Conservation (phyloP, 1,140 invertebrate species). For the Drosophila novamexicana region DNA sequence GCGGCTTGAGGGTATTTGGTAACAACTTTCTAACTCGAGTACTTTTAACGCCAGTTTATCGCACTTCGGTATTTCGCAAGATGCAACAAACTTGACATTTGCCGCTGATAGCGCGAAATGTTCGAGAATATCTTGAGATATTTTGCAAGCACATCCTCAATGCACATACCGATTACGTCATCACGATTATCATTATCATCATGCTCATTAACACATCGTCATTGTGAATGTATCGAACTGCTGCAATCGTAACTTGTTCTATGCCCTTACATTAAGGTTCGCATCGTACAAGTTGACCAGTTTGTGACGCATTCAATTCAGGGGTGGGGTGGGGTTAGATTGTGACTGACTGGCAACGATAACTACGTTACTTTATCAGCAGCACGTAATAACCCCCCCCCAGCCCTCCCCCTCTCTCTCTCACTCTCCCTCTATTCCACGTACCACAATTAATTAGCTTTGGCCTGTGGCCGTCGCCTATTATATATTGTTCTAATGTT, state of each 20-base stretch:
- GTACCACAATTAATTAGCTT: constrained; percentile 1
- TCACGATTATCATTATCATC: constrained; percentile 24
- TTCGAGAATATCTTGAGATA: constrained; percentile 51
- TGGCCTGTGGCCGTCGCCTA: not conserved
- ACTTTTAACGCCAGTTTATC: not conserved
- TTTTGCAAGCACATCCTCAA: constrained; percentile 23
- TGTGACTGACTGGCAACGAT: not conserved
- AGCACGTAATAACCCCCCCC: not conserved
- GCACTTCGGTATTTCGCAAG: constrained; percentile 22
- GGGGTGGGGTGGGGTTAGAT: not conserved
- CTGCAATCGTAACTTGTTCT: constrained; percentile 33
- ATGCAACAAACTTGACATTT: constrained; percentile 20
- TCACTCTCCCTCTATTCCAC: not conserved
- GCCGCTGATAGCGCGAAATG: constrained; percentile 8
- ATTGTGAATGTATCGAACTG: constrained; percentile 18
- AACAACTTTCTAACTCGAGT: constrained; percentile 41
- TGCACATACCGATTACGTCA: constrained; percentile 39
- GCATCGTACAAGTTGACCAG: not conserved
- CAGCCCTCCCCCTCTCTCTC: no score
- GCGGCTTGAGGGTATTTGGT: constrained; percentile 13
- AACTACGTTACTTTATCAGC: constrained; percentile 13
- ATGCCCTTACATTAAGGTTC: constrained; percentile 14
- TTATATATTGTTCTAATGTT: not conserved
- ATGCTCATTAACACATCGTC: constrained; percentile 27
- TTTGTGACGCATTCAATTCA: not conserved